Evolutionary conservation across 2,797 vertebrate species (phyloP).

Genomic region (Spinus pinus): DNA sequence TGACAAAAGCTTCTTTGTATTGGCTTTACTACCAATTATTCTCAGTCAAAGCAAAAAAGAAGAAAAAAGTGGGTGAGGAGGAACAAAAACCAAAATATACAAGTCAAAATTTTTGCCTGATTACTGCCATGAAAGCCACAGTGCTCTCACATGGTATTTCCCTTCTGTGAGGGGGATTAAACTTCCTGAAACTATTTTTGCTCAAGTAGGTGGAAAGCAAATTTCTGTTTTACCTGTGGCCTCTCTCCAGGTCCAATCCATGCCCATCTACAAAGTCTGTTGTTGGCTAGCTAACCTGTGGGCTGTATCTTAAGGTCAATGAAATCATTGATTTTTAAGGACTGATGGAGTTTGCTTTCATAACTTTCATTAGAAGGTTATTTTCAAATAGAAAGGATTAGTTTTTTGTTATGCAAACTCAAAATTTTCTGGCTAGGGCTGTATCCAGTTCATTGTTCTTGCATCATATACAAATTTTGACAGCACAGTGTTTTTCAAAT

Average conservation of each 20-base stretch:
- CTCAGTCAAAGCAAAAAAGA: neutral
- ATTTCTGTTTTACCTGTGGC: neutral
- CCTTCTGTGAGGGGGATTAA: neutral
- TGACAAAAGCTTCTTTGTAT: neutral
- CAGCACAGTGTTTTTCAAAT: accelerated
- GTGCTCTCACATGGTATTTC: neutral
- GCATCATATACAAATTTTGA: neutral
- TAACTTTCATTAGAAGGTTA: neutral
- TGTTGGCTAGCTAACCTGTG: neutral
- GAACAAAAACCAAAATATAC: neutral
- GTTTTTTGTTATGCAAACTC: neutral
- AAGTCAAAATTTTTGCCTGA: neutral
- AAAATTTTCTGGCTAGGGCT: neutral
- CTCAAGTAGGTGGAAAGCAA: neutral
- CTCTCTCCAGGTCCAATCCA: neutral
- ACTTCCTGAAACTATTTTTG: neutral
- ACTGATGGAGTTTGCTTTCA: neutral
- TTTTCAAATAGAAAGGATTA: neutral
- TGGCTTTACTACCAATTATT: neutral
- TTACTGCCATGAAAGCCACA: neutral
- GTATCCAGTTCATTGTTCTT: neutral
- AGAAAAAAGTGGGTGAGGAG: neutral
- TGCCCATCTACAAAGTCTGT: neutral
- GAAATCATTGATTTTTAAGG: neutral
- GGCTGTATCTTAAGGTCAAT: neutral